Percentiles rank a stretch among this genome's conserved stretches.
phyloP scores from a whole-genome alignment of 2,888 invertebrate genomes.

The Eristalis tenax region DNA sequence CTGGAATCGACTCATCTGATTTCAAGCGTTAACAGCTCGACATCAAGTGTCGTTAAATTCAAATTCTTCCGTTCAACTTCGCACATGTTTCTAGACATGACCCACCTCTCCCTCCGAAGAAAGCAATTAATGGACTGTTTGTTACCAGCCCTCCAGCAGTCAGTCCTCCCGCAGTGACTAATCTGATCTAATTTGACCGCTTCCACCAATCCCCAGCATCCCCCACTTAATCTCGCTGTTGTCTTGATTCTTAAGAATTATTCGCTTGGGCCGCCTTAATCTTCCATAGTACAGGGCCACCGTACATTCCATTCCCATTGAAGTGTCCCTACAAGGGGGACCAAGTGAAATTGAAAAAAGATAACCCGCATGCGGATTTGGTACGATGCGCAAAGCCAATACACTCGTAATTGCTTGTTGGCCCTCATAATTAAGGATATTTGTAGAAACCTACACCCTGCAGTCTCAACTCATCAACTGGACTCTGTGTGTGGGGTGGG shows the following conservation, averaged over 20 bases:
- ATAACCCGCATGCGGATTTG: slow-evolving; percentile 21
- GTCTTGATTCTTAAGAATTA: not conserved
- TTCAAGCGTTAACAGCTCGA: too few relatives aligned
- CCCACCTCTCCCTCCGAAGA: not conserved
- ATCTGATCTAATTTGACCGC: not conserved
- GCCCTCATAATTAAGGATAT: slow-evolving; percentile 45
- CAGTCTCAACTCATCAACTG: not conserved
- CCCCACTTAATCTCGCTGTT: not conserved
- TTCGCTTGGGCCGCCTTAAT: slow-evolving; percentile 10
- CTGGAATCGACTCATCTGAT: too few relatives aligned
- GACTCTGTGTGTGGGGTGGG: not conserved
- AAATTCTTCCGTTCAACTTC: too few relatives aligned
- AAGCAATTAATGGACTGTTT: not conserved
- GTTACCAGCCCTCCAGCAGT: not conserved
- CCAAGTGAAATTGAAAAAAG: slow-evolving; percentile 8
- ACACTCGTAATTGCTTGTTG: slow-evolving; percentile 23
- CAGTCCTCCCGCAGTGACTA: not conserved
- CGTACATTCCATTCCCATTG: not conserved
- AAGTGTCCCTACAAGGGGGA: not conserved
- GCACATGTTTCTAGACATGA: too few relatives aligned
- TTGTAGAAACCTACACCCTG: not conserved
- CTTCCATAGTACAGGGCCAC: slow-evolving; percentile 7
- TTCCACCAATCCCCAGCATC: too few relatives aligned
- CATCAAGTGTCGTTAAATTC: too few relatives aligned
- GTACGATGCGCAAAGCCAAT: slow-evolving; percentile 23